Conservation (phyloP, 2,888 invertebrate species). For the Cinara cedri region DNA sequence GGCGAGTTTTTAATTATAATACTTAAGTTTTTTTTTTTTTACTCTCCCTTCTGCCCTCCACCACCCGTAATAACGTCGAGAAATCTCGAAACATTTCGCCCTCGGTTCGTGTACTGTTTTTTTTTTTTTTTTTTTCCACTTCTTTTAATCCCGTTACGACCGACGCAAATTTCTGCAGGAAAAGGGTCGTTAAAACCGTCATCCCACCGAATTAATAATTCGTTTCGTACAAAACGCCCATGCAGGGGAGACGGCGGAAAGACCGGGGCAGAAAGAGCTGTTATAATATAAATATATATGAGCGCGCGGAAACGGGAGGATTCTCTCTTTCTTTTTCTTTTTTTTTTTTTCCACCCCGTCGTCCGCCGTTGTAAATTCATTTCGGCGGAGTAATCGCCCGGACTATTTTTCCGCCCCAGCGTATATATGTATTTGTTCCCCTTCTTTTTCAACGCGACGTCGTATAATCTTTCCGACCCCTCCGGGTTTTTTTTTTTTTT, state of each 20-base stretch:
- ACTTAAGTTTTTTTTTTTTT: not conserved
- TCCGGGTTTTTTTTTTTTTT: no score
- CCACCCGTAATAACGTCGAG: slow-evolving; percentile 4
- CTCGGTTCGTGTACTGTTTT: not conserved
- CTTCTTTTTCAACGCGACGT: slow-evolving; percentile 47
- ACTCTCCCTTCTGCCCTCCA: not conserved
- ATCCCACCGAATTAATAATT: slow-evolving; percentile 54
- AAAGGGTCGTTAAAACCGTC: slow-evolving; percentile 56
- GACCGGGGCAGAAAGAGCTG: slow-evolving; percentile 11
- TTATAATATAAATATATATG: not conserved
- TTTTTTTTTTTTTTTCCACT: slow-evolving; percentile 24
- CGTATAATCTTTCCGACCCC: slow-evolving; percentile 51
- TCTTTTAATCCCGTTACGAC: slow-evolving; percentile 51
- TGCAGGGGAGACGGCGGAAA: not conserved
- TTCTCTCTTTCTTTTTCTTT: slow-evolving; percentile 39
- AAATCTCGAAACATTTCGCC: slow-evolving; percentile 43
- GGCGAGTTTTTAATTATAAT: slow-evolving; percentile 67
- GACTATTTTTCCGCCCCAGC: slow-evolving; percentile 52
- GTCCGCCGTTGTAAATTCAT: slow-evolving; percentile 54
- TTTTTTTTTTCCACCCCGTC: slow-evolving; percentile 42
- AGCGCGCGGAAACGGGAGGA: not conserved
- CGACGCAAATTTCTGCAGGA: slow-evolving; percentile 51
- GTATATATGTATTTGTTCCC: no score
- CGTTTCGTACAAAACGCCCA: slow-evolving; percentile 51
- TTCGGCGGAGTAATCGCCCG: slow-evolving; percentile 52